phyloP scores from a whole-genome alignment of 2,797 vertebrate genomes.

The Arctocebus calabarensis region DNA sequence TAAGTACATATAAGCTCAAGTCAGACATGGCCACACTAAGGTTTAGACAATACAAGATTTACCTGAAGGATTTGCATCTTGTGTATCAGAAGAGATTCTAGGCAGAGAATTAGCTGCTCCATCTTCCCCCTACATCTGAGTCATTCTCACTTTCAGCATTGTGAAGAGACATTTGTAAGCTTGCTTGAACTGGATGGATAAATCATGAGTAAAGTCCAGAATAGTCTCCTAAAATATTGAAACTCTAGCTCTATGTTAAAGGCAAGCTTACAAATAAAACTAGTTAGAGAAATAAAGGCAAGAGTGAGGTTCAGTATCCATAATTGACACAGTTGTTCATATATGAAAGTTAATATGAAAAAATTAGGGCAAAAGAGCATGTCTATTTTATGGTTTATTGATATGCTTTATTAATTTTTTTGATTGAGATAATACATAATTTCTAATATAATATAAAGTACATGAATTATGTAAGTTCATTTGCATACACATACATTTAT shows the following conservation, averaged over 20 bases:
- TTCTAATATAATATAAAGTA: background rate
- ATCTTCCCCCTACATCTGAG: background rate
- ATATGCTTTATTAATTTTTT: background rate
- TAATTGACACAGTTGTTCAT: background rate
- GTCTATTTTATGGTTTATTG: background rate
- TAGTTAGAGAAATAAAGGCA: background rate
- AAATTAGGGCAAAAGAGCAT: background rate
- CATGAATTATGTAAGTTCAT: background rate
- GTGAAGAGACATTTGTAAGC: background rate
- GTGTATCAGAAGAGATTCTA: conserved; percentile 19
- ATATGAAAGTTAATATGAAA: background rate
- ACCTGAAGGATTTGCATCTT: background rate
- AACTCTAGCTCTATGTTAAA: background rate
- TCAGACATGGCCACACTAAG: background rate
- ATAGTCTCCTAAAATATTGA: background rate
- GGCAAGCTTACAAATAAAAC: conserved; percentile 26
- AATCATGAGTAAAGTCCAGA: background rate
- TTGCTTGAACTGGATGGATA: background rate
- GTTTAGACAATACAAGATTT: rapidly evolving
- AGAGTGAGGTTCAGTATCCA: background rate
- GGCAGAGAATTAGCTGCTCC: background rate
- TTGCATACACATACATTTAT: background rate
- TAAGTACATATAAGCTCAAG: conserved; percentile 58
- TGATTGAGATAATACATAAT: background rate
- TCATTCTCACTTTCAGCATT: rapidly evolving